These are phyloP conservation scores for Ephialtes manifestator DNA, from an alignment of 2,888 invertebrate species.

Conservation along the genomic window DNA sequence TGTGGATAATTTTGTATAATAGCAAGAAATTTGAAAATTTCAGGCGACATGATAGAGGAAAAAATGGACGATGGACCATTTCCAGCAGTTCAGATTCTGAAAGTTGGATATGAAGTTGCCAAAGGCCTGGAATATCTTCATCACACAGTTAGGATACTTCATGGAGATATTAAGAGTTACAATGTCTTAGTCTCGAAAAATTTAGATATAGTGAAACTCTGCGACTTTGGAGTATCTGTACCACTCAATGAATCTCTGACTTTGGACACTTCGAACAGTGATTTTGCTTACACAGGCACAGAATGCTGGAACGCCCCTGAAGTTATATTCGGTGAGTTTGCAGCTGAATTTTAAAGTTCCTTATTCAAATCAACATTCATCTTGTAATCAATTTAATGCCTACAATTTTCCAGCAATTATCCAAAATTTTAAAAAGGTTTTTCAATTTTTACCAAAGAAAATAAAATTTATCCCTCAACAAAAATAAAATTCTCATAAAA, in stretches of 20 bases:
- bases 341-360: not conserved
- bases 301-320: slow-evolving; percentile 94
- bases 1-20: not conserved
- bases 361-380: not conserved
- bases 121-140: slow-evolving; percentile 93
- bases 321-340: slow-evolving; percentile 87
- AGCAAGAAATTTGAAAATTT: not conserved
- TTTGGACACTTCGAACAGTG: slow-evolving; percentile 86
- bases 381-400: too few relatives aligned
- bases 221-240: slow-evolving; percentile 94
- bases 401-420: too few relatives aligned
- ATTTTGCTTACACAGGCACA: slow-evolving; percentile 91
- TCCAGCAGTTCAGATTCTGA: slow-evolving; percentile 88
- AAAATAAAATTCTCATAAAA: too few relatives aligned
- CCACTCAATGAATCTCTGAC: slow-evolving; percentile 89
- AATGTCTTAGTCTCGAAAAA: slow-evolving; percentile 93
- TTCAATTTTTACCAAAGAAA: too few relatives aligned
- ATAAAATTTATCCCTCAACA: too few relatives aligned
- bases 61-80: slow-evolving; percentile 89
- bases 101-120: slow-evolving; percentile 90
- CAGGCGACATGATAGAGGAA: slow-evolving; percentile 91
- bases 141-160: slow-evolving; percentile 90
- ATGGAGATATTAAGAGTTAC: slow-evolving; percentile 94
- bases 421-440: too few relatives aligned
- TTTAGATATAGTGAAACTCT: slow-evolving; percentile 92